Conservation (phyloP, 2,888 invertebrate genomes). For the Lasioglossum leucozonium region DNA sequence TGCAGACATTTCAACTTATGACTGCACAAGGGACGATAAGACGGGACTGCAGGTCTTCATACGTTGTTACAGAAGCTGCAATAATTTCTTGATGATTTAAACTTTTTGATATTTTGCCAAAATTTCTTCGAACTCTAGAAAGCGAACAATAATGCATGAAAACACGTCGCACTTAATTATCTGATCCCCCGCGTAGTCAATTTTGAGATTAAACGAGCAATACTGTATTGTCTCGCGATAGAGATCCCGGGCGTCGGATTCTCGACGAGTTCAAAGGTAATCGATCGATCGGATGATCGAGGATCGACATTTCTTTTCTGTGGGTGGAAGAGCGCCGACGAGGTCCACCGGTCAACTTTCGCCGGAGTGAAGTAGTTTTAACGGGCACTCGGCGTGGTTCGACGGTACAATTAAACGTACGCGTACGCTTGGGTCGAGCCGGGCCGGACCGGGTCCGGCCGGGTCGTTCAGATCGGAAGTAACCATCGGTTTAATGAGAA, state of each 20-base stretch:
- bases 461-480: conserved; percentile 75
- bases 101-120: too few species aligned
- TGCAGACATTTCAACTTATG: too few species aligned
- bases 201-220: not conserved
- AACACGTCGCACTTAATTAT: too few species aligned
- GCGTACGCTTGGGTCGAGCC: not conserved
- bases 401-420: conserved; percentile 36
- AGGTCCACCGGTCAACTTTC: not conserved
- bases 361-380: conserved; percentile 16
- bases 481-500: conserved; percentile 79
- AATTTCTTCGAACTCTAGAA: too few species aligned
- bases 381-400: not conserved
- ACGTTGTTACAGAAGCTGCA: too few species aligned
- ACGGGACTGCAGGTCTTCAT: too few species aligned
- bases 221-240: not conserved
- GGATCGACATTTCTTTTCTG: not conserved
- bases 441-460: conserved; percentile 42
- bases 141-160: too few species aligned
- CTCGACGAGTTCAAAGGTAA: not conserved
- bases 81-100: too few species aligned
- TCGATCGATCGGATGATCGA: not conserved
- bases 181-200: too few species aligned
- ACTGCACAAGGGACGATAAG: too few species aligned
- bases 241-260: too few species aligned
- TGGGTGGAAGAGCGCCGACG: not conserved